Conservation (phyloP, 2,113 vertebrate genomes). For the Pteruthius melanotis region DNA sequence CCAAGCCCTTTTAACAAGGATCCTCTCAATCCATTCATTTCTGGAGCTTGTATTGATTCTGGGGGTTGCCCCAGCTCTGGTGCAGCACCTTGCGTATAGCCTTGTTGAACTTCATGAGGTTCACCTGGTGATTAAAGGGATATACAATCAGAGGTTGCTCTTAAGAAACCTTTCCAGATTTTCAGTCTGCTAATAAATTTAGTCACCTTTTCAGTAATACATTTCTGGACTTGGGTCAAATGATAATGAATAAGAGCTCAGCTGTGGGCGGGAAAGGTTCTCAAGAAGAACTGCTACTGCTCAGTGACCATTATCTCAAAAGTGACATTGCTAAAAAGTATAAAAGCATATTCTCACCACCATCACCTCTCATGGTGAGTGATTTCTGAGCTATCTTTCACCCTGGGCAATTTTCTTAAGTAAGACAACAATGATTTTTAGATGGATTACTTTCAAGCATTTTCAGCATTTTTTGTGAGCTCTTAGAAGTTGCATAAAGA, state of each 20-base stretch:
- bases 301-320: background rate
- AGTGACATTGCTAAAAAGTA: background rate
- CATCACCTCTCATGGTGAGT: background rate
- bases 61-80: rapidly evolving
- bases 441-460: background rate
- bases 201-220: background rate
- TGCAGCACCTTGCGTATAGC: background rate
- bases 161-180: background rate
- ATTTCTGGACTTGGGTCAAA: background rate
- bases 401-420: background rate
- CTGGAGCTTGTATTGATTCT: background rate
- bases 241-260: background rate
- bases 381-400: background rate
- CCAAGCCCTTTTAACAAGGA: background rate
- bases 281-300: background rate
- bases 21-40: background rate
- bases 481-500: background rate
- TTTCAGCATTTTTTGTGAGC: background rate
- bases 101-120: background rate
- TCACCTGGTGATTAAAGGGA: background rate
- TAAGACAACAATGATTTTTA: background rate
- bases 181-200: background rate
- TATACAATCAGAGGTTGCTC: background rate
- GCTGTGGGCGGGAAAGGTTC: background rate
- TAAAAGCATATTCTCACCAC: background rate